phyloP scores from a whole-genome alignment of 2,797 vertebrate genomes.

The Hoplostethus mediterraneus region DNA sequence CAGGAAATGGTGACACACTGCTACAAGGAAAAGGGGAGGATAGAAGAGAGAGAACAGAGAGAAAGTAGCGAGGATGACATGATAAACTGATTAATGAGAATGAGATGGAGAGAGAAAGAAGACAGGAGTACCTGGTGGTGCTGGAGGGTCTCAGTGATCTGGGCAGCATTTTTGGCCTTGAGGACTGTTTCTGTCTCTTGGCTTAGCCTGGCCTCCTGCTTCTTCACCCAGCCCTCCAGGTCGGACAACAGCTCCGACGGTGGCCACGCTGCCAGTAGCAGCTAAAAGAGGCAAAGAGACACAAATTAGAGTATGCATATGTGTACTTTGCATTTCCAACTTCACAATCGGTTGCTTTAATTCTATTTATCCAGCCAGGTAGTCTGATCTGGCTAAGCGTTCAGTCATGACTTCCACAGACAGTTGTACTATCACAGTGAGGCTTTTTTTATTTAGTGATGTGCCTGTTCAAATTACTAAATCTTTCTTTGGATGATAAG shows the following conservation, averaged over 20 bases:
- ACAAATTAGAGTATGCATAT: background rate
- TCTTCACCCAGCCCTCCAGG: slow-evolving; percentile 85
- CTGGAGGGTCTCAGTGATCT: slow-evolving; percentile 81
- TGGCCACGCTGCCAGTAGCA: slow-evolving; percentile 85
- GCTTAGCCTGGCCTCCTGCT: slow-evolving; percentile 71
- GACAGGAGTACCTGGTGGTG: slow-evolving; percentile 84
- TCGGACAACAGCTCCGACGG: slow-evolving; percentile 85
- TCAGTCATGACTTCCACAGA: background rate
- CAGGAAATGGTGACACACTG: too few relatives aligned
- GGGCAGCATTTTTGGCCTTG: slow-evolving; percentile 62
- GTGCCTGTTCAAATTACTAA: slow-evolving; percentile 5
- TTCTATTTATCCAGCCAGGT: background rate
- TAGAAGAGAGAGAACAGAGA: too few relatives aligned
- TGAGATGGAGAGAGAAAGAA: background rate
- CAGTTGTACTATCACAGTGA: background rate
- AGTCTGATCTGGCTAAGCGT: background rate
- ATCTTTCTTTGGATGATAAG: slow-evolving; percentile 14
- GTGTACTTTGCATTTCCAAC: background rate
- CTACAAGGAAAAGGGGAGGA: too few relatives aligned
- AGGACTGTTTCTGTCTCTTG: slow-evolving; percentile 52
- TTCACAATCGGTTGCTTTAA: background rate
- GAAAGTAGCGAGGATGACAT: too few relatives aligned
- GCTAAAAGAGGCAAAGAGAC: slow-evolving; percentile 33
- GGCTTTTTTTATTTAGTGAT: background rate
- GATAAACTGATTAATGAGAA: background rate